Percentiles rank a stretch among this genome's conserved stretches.
These are phyloP conservation scores for Trachymyrmex septentrionalis DNA, from an alignment of 1,140 invertebrate species.

Conservation along the genomic window DNA sequence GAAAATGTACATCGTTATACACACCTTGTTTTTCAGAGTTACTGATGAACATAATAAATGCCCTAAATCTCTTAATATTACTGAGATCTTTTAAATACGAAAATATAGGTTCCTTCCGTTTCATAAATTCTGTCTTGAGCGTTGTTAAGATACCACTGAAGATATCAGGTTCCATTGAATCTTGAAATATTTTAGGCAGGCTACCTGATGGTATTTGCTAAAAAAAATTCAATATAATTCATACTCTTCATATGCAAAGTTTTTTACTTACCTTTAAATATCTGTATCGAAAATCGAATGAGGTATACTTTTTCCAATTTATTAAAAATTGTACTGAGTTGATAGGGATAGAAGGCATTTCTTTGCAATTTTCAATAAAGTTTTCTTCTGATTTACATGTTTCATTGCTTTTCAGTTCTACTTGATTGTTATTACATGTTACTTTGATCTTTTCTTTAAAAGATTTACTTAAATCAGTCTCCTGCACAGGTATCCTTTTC, in stretches of 20 bases:
- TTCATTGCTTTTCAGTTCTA: neutral
- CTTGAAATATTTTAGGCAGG: slow-evolving; percentile 88
- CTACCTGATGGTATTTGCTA: slow-evolving; percentile 87
- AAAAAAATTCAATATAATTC: slow-evolving; percentile 67
- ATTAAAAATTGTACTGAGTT: slow-evolving; percentile 88
- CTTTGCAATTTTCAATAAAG: slow-evolving; percentile 17
- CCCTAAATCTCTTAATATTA: slow-evolving; percentile 84
- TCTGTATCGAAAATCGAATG: slow-evolving; percentile 79
- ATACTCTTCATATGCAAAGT: neutral
- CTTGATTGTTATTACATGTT: neutral
- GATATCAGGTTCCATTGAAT: slow-evolving; percentile 88
- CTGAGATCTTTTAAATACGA: slow-evolving; percentile 81
- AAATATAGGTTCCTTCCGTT: slow-evolving; percentile 79
- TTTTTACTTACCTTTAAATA: slow-evolving; percentile 83
- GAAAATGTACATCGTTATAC: slow-evolving; percentile 49
- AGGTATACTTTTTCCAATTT: slow-evolving; percentile 86
- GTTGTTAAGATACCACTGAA: slow-evolving; percentile 87
- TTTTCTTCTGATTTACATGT: slow-evolving; percentile 26
- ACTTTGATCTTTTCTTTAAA: slow-evolving; percentile 50
- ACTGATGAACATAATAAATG: slow-evolving; percentile 84
- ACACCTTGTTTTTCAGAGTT: slow-evolving; percentile 84
- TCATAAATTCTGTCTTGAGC: slow-evolving; percentile 82
- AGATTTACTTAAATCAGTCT: slow-evolving; percentile 77
- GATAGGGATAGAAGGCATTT: slow-evolving; percentile 85
- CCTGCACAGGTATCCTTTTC: slow-evolving; percentile 86